Conservation (phyloP, 2,888 invertebrate species). For the Nomada ferruginata region DNA sequence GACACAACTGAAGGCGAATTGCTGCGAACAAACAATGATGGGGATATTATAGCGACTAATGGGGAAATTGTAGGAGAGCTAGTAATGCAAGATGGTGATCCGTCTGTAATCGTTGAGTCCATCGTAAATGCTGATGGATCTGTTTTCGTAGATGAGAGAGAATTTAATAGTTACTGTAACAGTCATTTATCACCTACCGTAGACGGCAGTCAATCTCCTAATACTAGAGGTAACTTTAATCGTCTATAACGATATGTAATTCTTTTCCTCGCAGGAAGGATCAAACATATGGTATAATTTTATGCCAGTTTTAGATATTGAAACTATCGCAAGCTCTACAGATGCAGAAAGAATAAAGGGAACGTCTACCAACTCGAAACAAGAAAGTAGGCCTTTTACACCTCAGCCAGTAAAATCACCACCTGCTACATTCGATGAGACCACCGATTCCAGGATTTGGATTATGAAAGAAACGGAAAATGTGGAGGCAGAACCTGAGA, state of each 20-base stretch:
- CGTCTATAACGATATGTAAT: background rate
- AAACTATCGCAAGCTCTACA: conserved; percentile 66
- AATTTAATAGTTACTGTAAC: conserved; percentile 78
- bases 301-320: conserved; percentile 75
- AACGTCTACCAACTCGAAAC: conserved; percentile 57
- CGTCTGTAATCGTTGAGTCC: conserved; percentile 81
- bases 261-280: too few species aligned
- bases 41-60: conserved; percentile 77
- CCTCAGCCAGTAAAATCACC: conserved; percentile 66
- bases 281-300: conserved; percentile 14
- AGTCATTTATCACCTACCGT: conserved; percentile 74
- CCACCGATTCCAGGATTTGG: conserved; percentile 77
- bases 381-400: conserved; percentile 60
- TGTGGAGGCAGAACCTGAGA: conserved; percentile 73
- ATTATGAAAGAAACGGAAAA: conserved; percentile 73
- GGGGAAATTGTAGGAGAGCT: conserved; percentile 81
- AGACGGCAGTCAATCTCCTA: conserved; percentile 73
- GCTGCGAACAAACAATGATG: conserved; percentile 72
- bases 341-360: conserved; percentile 72
- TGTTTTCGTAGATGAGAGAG: conserved; percentile 80
- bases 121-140: conserved; percentile 81
- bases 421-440: conserved; percentile 66
- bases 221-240: conserved; percentile 70
- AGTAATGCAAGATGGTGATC: conserved; percentile 81
- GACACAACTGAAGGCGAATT: conserved; percentile 76